Conservation (phyloP, 2,888 invertebrate species). For the Cyrtodaria siliqua region DNA sequence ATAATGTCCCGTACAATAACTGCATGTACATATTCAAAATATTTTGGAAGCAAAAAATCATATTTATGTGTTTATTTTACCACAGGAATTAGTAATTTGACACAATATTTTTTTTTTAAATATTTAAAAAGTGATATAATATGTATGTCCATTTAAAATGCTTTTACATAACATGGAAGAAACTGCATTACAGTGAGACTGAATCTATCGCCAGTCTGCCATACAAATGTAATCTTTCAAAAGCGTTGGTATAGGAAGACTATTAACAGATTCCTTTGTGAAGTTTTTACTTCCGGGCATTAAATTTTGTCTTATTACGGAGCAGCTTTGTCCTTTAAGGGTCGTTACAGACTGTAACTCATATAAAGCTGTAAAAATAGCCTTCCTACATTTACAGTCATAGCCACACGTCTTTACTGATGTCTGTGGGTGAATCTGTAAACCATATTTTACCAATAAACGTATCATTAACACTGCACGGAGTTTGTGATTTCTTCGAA, state of each 20-base stretch:
- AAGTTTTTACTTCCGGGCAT: not conserved
- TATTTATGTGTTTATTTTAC: no score
- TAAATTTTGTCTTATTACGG: conserved; percentile 40
- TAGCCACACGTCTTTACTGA: conserved; percentile 16
- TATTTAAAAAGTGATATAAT: no score
- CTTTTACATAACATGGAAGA: no score
- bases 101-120: no score
- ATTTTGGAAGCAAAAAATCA: no score
- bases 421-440: conserved; percentile 38
- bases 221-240: conserved; percentile 38
- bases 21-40: no score
- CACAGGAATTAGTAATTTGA: no score
- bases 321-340: conserved; percentile 43
- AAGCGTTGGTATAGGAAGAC: conserved; percentile 28
- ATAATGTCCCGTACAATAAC: no score
- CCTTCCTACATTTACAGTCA: conserved; percentile 39
- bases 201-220: conserved; percentile 22
- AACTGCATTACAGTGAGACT: no score
- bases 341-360: conserved; percentile 20
- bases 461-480: conserved; percentile 30
- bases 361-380: conserved; percentile 45
- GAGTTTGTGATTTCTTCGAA: conserved; percentile 20
- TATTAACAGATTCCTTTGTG: conserved; percentile 8
- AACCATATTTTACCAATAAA: conserved; percentile 29
- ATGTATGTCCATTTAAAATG: no score